phyloP scores from a whole-genome alignment of 2,888 invertebrate species.

The Tipula helvola region DNA sequence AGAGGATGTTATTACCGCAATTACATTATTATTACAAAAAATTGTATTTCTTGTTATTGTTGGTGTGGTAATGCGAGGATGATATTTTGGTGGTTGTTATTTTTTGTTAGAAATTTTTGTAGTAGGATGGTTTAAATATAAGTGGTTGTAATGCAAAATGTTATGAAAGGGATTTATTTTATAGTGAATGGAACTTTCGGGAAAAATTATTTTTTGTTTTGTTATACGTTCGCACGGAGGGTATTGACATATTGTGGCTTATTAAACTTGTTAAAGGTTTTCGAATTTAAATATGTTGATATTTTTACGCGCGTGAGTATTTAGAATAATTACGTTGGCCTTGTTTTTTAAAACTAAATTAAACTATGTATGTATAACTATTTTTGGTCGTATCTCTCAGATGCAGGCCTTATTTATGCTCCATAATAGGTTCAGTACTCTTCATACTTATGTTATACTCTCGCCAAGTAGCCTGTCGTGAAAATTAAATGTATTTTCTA shows the following conservation, averaged over 20 bases:
- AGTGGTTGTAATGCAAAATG: neutral
- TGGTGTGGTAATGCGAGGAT: neutral
- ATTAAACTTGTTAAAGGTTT: neutral
- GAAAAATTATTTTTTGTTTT: neutral
- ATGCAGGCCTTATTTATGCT: too few species aligned
- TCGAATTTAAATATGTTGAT: neutral
- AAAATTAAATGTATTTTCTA: too few species aligned
- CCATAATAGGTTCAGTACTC: too few species aligned
- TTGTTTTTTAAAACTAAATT: too few species aligned
- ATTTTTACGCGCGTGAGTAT: neutral
- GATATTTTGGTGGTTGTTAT: neutral
- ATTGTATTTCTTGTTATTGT: neutral
- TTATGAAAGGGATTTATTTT: neutral
- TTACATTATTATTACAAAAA: neutral
- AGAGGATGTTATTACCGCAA: neutral
- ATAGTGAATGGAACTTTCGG: neutral
- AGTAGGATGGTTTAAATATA: neutral
- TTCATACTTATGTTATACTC: too few species aligned
- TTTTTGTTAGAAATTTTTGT: neutral
- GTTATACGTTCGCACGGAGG: neutral
- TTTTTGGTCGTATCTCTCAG: too few species aligned
- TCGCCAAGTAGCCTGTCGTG: too few species aligned
- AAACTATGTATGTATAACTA: too few species aligned
- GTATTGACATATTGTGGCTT: neutral
- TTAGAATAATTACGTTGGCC: too few species aligned